These are phyloP conservation scores for Uropetala carovei DNA, from an alignment of 2,888 invertebrate genomes.

Conservation along the genomic window DNA sequence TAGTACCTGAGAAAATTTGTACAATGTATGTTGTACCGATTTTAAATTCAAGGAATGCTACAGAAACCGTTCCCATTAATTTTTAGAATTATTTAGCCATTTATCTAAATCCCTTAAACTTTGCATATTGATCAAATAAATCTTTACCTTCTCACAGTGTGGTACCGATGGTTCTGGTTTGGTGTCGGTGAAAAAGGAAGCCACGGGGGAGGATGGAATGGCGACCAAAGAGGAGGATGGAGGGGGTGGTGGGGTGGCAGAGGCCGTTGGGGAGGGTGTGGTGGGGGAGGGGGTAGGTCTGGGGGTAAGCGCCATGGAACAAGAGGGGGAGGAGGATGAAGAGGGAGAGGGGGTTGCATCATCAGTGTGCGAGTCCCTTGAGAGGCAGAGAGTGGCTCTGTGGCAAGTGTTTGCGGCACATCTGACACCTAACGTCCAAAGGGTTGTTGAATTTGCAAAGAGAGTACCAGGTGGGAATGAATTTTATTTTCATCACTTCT, in stretches of 20 bases:
- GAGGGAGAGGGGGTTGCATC: conserved; percentile 76
- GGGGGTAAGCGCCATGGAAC: conserved; percentile 28
- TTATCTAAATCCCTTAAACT: no score
- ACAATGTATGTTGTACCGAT: no score
- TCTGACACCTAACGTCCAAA: conserved; percentile 93
- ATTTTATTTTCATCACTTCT: background rate
- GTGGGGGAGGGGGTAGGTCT: conserved; percentile 35
- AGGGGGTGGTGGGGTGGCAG: background rate
- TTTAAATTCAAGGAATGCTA: no score
- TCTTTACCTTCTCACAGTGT: background rate
- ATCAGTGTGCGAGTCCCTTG: conserved; percentile 81
- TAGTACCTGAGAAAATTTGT: no score
- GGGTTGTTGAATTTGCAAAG: conserved; percentile 97
- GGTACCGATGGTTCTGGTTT: conserved; percentile 9
- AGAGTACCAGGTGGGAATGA: conserved; percentile 84
- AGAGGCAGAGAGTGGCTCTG: conserved; percentile 85
- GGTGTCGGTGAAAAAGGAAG: conserved; percentile 36
- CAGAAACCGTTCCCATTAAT: no score
- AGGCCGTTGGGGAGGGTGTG: conserved; percentile 10
- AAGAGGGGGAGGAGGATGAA: conserved; percentile 38
- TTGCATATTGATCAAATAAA: no score
- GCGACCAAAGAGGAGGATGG: background rate
- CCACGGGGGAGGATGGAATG: background rate
- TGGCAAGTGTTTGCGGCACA: conserved; percentile 93
- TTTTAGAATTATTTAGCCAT: no score